Conservation (phyloP, 2,888 invertebrate genomes). For the Odontocolon sp. region DNA sequence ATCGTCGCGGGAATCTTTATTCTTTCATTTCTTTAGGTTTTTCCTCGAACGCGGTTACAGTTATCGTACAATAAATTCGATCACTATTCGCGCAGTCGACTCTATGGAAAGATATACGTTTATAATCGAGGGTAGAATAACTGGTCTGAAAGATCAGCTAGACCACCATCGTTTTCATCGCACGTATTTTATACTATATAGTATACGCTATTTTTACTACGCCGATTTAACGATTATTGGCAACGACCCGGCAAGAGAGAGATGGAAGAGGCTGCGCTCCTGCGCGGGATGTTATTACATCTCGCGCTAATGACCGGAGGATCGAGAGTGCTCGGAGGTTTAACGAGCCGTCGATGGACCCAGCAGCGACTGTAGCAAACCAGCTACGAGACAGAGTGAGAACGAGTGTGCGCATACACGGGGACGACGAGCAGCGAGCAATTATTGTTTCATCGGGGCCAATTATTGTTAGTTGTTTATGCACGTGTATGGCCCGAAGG, state of each 20-base stretch:
- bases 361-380: conserved; percentile 24
- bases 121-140: neutral
- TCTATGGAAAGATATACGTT: neutral
- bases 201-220: conserved; percentile 24
- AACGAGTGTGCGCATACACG: conserved; percentile 1
- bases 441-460: conserved; percentile 62
- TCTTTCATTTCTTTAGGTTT: conserved; percentile 1
- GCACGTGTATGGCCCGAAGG: conserved; percentile 50
- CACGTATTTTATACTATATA: neutral
- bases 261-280: conserved; percentile 26
- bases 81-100: neutral
- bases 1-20: conserved; percentile 18
- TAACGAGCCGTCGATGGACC: conserved; percentile 61
- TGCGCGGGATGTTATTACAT: conserved; percentile 58
- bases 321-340: conserved; percentile 58
- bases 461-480: conserved; percentile 62
- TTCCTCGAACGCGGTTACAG: neutral
- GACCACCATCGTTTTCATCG: conserved; percentile 7
- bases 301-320: conserved; percentile 58
- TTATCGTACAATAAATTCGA: neutral
- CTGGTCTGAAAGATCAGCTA: conserved; percentile 5
- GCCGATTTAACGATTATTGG: conserved; percentile 49
- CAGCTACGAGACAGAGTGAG: conserved; percentile 1
- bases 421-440: conserved; percentile 52
- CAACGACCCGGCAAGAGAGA: conserved; percentile 4